These are phyloP conservation scores for Ibycter americanus DNA, from an alignment of 2,797 vertebrate genomes.

Conservation along the genomic window DNA sequence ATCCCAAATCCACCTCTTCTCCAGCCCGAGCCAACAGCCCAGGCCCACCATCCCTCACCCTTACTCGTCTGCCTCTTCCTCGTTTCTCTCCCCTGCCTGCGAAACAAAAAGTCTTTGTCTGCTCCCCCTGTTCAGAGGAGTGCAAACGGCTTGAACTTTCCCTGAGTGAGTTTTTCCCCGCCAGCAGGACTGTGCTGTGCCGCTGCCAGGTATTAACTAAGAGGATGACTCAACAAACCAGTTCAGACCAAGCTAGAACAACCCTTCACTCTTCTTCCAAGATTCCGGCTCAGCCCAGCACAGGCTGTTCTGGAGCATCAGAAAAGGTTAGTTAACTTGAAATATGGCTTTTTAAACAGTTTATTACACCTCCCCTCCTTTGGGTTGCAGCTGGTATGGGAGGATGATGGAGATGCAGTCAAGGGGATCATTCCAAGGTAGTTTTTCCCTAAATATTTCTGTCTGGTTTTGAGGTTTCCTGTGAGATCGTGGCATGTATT, in stretches of 20 bases:
- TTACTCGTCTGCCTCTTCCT: neutral
- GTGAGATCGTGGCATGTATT: neutral
- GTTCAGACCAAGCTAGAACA: slow-evolving; percentile 50
- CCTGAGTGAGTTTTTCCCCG: slow-evolving; percentile 40
- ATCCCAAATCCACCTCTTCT: neutral
- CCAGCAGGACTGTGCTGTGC: slow-evolving; percentile 23
- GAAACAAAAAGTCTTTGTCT: slow-evolving; percentile 15
- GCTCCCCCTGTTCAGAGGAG: neutral
- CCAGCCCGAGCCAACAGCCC: neutral
- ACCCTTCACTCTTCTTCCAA: slow-evolving; percentile 31
- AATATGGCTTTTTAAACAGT: neutral
- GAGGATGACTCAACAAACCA: slow-evolving; percentile 57
- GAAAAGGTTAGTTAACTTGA: slow-evolving; percentile 18
- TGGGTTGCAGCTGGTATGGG: neutral
- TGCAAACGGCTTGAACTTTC: neutral
- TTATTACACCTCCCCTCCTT: neutral
- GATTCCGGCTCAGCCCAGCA: neutral
- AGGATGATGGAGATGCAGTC: neutral
- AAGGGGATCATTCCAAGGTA: neutral
- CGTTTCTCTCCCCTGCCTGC: neutral
- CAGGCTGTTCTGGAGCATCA: slow-evolving; percentile 46
- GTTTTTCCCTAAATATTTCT: neutral
- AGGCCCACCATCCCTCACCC: neutral
- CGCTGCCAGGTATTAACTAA: slow-evolving; percentile 57
- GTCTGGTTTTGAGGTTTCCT: neutral